Conservation (phyloP, 2,113 vertebrate species). For the Caranx melampygus region DNA sequence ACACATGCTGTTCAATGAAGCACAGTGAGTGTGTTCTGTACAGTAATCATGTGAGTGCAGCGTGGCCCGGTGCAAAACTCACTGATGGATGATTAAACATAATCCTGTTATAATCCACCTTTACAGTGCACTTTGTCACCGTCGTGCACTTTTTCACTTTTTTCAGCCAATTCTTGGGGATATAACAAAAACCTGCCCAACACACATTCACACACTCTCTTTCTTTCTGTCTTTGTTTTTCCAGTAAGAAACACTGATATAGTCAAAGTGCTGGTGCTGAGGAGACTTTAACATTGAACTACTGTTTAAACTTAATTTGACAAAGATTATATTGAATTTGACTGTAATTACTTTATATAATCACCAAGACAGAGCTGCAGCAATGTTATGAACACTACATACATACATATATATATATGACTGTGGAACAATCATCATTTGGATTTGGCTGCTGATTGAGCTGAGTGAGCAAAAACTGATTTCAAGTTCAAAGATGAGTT, state of each 20-base stretch:
- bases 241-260: neutral
- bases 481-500: neutral
- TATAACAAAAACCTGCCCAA: constrained; percentile 13
- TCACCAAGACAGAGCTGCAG: neutral
- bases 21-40: neutral
- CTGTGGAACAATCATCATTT: no score
- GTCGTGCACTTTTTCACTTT: neutral
- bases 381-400: neutral
- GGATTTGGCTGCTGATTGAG: no score
- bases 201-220: neutral
- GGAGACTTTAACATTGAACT: no score
- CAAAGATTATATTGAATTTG: neutral
- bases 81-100: constrained; percentile 49
- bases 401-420: no score
- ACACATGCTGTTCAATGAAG: neutral
- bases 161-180: constrained; percentile 43
- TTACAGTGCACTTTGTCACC: constrained; percentile 2
- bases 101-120: constrained; percentile 55
- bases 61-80: constrained; percentile 7
- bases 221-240: neutral
- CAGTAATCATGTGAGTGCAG: constrained; percentile 35
- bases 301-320: no score
- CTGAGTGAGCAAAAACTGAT: neutral
- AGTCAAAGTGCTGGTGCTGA: no score
- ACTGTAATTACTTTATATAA: neutral